phyloP scores from a whole-genome alignment of 2,888 invertebrate genomes.

The Patella depressa region DNA sequence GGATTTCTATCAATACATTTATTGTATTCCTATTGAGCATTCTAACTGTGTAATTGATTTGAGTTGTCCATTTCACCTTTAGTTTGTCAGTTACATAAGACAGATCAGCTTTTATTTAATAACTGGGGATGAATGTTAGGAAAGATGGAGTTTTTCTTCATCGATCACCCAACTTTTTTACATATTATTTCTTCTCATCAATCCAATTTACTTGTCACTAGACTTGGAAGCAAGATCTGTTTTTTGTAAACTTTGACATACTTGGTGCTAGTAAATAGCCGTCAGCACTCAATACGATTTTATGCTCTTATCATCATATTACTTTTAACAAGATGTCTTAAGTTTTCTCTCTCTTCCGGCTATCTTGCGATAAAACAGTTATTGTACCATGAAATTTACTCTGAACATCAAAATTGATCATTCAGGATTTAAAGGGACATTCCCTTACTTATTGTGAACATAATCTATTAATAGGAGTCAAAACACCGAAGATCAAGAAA shows the following conservation, averaged over 20 bases:
- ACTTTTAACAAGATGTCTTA: too few species aligned
- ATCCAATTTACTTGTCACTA: slow-evolving; percentile 3
- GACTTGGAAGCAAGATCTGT: not conserved
- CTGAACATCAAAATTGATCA: too few species aligned
- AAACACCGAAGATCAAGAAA: too few species aligned
- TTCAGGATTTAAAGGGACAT: too few species aligned
- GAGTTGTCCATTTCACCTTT: slow-evolving; percentile 7
- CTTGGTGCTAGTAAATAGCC: too few species aligned
- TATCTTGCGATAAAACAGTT: too few species aligned
- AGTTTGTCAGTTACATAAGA: slow-evolving; percentile 10
- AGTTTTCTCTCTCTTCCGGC: too few species aligned
- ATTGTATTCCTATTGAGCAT: not conserved
- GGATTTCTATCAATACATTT: not conserved
- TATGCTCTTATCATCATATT: too few species aligned
- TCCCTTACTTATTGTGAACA: too few species aligned
- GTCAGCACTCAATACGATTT: too few species aligned
- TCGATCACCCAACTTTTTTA: slow-evolving; percentile 4
- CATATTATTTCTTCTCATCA: not conserved
- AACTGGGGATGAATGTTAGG: not conserved
- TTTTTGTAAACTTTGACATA: slow-evolving; percentile 7
- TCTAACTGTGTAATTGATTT: not conserved
- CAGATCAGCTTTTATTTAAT: slow-evolving; percentile 13
- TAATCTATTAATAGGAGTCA: too few species aligned
- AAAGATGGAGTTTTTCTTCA: not conserved
- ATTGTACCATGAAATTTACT: too few species aligned